Percentiles rank a stretch among this genome's conserved stretches.
phyloP scores from a whole-genome alignment of 2,888 invertebrate genomes.

The Drosophila aldrichi region DNA sequence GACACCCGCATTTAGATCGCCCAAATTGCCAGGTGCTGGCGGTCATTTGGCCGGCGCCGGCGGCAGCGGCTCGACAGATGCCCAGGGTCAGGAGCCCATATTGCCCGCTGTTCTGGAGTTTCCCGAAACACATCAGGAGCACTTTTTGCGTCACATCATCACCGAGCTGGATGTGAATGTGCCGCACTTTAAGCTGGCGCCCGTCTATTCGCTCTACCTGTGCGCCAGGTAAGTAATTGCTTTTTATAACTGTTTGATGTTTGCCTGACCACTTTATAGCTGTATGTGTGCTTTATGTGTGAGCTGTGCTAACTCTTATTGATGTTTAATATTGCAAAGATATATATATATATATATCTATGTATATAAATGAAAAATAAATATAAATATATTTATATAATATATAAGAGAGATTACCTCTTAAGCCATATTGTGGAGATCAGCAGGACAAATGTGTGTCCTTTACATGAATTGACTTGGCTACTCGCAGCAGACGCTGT shows the following conservation, averaged over 20 bases:
- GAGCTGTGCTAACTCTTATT: neutral
- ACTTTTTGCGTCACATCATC: conserved; percentile 95
- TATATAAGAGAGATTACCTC: no score
- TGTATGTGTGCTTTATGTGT: neutral
- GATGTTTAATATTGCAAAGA: neutral
- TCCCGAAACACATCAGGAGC: conserved; percentile 97
- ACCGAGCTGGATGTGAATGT: conserved; percentile 94
- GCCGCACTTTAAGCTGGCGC: conserved; percentile 97
- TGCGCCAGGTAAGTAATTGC: conserved; percentile 89
- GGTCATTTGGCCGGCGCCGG: conserved; percentile 61
- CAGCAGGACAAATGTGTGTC: conserved; percentile 33
- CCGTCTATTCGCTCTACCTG: conserved; percentile 98
- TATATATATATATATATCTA: neutral
- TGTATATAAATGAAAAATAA: no score
- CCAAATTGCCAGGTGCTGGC: conserved; percentile 77
- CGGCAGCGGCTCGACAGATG: conserved; percentile 68
- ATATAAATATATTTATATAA: neutral
- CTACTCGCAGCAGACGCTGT: neutral
- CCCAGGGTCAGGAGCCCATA: conserved; percentile 93
- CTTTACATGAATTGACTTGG: conserved; percentile 29
- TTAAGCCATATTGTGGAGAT: conserved; percentile 4
- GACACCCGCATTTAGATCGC: conserved; percentile 68
- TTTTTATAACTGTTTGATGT: conserved; percentile 21
- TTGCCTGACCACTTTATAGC: conserved; percentile 8
- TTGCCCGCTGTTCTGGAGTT: conserved; percentile 97